Evolutionary conservation across 2,797 vertebrate species (phyloP), one percentile per base, ranked within the genome.

Genomic region (Cryptoprocta ferox): DNA sequence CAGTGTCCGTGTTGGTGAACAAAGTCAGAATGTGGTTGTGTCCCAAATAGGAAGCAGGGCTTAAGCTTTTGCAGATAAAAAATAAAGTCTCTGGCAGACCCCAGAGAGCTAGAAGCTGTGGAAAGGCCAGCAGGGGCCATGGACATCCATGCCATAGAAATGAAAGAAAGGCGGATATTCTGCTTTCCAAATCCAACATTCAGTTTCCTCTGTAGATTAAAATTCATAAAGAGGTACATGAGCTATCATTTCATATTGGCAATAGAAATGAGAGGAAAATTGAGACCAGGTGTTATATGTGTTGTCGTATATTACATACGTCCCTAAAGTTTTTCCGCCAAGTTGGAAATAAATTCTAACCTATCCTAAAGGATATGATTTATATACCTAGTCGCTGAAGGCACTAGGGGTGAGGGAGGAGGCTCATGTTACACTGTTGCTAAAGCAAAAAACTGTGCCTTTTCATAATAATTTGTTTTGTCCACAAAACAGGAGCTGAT

Each of bases 311-410:
- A 19, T 70, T 66, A 19, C 59, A 56, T 35, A 70, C 19, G 28
- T 93, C 71, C 71, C 37, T 42, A 19, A 59, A 76, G 53, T 50
- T 88, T 95, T 92, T 81, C 75, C 84, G 53, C 80, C 19, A 39
- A 71, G 86, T 81, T 96, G 16, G 66, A 89, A 87, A 82, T 93
- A 79, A 95, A 73, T 95, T 76, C 59, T 89, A n/a, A 15, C 61
- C 48, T 89, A 5, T 84, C 39, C 59, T 75, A 39, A 97, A 86
- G 79, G 37, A 73, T 83, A 16, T 92, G 87, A 90, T 90, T 86
- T 84, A 87, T 87, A 83, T n/a, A 78, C 37, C 42, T 19, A 9
- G 24, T 91, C 39, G 32, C 70, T 21, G 42, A 86, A 87, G 71
- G 42, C 50, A n/a, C 30, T 14, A 12, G 84, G 73, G 48, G n/a